A percentile compares a stretch with the other conserved stretches of the same genome.
These are phyloP conservation scores for Drosophila pachea DNA, from an alignment of 1,140 invertebrate species.

Conservation along the genomic window DNA sequence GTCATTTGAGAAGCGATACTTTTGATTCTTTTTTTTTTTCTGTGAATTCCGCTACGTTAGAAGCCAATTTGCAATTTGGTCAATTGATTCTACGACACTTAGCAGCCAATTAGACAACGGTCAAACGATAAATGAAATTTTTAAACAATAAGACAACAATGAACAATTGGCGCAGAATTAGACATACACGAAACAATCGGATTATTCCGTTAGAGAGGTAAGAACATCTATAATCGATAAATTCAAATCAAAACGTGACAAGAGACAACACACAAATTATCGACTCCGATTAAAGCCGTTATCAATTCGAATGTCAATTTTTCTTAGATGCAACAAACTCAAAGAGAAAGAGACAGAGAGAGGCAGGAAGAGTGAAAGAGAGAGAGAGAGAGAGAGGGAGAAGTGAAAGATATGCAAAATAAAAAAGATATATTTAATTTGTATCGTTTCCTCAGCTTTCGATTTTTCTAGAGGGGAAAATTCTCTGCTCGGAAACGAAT, in stretches of 20 bases:
- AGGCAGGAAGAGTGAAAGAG: constrained; percentile 2
- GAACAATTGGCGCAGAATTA: constrained; percentile 38
- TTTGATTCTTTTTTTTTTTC: constrained; percentile 27
- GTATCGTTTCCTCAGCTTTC: no score
- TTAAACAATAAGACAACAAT: constrained; percentile 39
- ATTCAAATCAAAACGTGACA: constrained; percentile 21
- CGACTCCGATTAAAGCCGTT: constrained; percentile 7
- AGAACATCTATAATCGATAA: constrained; percentile 21
- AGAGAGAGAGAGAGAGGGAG: not conserved
- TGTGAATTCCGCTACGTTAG: not conserved
- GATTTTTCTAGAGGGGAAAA: no score
- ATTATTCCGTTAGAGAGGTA: not conserved
- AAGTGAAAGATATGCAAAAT: no score
- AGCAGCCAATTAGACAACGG: constrained; percentile 68
- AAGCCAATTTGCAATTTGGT: constrained; percentile 27
- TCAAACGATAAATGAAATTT: constrained; percentile 28
- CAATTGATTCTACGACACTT: constrained; percentile 52
- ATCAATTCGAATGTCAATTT: constrained; percentile 71
- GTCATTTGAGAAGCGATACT: constrained; percentile 38
- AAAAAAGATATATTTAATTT: no score
- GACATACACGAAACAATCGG: constrained; percentile 35
- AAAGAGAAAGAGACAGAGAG: constrained; percentile 10
- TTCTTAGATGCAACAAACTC: constrained; percentile 37
- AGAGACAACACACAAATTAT: constrained; percentile 24
- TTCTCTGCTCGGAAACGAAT: no score